Base-by-base conservation (phyloP, 2,113 vertebrate species). In the Maccullochella peelii region DNA sequence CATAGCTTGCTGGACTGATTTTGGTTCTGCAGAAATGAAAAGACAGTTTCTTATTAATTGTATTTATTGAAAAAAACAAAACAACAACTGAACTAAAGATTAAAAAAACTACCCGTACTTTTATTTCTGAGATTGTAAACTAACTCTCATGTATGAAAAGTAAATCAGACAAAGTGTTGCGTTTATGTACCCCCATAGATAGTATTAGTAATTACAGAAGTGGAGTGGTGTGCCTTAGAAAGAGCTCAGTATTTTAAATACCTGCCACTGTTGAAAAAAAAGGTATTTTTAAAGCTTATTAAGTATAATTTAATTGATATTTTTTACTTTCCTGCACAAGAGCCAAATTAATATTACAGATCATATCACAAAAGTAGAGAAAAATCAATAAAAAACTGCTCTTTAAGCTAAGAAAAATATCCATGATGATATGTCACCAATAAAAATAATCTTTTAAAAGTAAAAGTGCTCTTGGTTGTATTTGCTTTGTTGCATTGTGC, bases 51-150 rank as follows among this genome's bases (percentile, higher is more conserved):
- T n/a, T 68, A 49, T 1, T 0, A 70, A 77, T 30, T 55, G 12
- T 15, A 55, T 91, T 91, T 85, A 89, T 86, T 90, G 44, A 33
- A 47, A 47, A 47, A 16, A 47, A 47, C 40, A 77, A 65, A 69
- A 66, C 36, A 77, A 73, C n/a, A 62, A 33, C 33, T 33, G 3
- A 33, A n/a, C n/a, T 54, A 1, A 52, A 66, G 12, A 76, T 57
- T 20, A 76, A 68, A 79, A 40, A 88, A 7, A 33, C 47, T 5
- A 15, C 44, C 6, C 4, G 42, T 30, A 65, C 10, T 62, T 10
- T 12, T 2, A 18, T 49, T 47, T 57, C 20, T 49, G 18, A 62
- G 27, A 52, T 73, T 40, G 61, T 33, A 78, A 77, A 68, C 2
- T 30, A 16, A 52, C 49, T 49, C 30, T 47, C 52, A 62, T 77